Base-by-base conservation (phyloP, 1,140 invertebrate species). In the Micrasema minimum region DNA sequence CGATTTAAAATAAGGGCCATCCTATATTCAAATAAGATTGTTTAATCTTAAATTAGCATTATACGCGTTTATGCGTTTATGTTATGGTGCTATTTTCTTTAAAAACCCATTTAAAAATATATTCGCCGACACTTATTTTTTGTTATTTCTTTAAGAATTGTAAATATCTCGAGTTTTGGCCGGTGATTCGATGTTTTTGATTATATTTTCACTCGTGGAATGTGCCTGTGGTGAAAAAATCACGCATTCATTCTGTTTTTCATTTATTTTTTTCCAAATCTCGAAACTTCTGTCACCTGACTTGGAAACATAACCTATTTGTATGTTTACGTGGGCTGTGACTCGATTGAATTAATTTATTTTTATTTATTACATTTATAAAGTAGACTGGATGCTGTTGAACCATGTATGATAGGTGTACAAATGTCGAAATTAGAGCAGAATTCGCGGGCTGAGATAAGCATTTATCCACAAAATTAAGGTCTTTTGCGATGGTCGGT, bases 251-350 rank as follows among this genome's bases (percentile, higher is more conserved):
- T 38, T 55, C 2, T 11, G 7, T 38, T 38, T 59, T 31, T 59
- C 6, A 59, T 38, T 38, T 37, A n/a, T 20, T 38, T 18, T 38
- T 59, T 20, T 11, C 11, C 5, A 9, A 14, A 65, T 71, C 69
- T 71, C 23, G 69, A 71, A 71, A 10, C 69, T 64, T 71, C 69
- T 71, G 69, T 71, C 59, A 71, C 48, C 61, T 69, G 67, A 69
- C 67, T 51, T 20, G 62, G 14, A 0, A 2, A 65, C 61, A 18
- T 71, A 71, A 71, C 69, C 69, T 71, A 12, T 50, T 12, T 12
- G 18, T 20, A 61, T 69, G 45, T 69, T 53, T 69, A 50, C 31
- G 67, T 62, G 43, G 53, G 66, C 41, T n/a, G 35, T 67, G 61
- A 62, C 43, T 22, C 20, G 6, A 12, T 22, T 7, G 11, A 22